Percentiles rank a stretch among this genome's conserved stretches.
These are phyloP conservation scores for Pygmarrhopalites habei DNA, from an alignment of 1,140 invertebrate species.

Conservation along the genomic window DNA sequence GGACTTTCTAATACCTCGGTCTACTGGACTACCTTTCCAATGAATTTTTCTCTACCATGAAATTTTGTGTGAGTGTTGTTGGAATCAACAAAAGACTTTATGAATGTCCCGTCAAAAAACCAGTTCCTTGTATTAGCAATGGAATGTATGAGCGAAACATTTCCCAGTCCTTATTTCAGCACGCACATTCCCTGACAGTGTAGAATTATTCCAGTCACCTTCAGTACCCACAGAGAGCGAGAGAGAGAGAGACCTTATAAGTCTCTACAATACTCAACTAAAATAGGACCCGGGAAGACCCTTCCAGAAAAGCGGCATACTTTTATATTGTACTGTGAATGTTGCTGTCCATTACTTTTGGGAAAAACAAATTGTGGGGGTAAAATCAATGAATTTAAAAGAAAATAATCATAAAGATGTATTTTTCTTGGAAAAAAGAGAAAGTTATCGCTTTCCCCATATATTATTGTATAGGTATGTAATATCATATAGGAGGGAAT, in stretches of 20 bases:
- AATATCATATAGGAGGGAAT: slow-evolving; percentile 3
- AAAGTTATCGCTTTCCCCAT: slow-evolving; percentile 2
- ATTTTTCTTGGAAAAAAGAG: background rate
- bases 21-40: too few relatives aligned
- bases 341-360: background rate
- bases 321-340: too few relatives aligned
- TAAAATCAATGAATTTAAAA: slow-evolving; percentile 12
- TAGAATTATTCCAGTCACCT: background rate
- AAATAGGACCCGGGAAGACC: background rate
- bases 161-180: background rate
- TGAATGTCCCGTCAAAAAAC: background rate
- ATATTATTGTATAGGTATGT: background rate
- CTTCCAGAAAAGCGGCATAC: background rate
- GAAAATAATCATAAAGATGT: slow-evolving; percentile 8
- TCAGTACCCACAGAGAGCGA: background rate
- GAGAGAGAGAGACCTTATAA: background rate
- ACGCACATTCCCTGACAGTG: background rate
- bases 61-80: too few relatives aligned
- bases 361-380: background rate
- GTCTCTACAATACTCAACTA: background rate
- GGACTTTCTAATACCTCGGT: background rate
- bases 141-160: too few relatives aligned
- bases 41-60: too few relatives aligned
- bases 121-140: background rate
- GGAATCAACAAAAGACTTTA: background rate